phyloP scores from a whole-genome alignment of 1,140 invertebrate genomes.

The Dinothrombium tinctorium region DNA sequence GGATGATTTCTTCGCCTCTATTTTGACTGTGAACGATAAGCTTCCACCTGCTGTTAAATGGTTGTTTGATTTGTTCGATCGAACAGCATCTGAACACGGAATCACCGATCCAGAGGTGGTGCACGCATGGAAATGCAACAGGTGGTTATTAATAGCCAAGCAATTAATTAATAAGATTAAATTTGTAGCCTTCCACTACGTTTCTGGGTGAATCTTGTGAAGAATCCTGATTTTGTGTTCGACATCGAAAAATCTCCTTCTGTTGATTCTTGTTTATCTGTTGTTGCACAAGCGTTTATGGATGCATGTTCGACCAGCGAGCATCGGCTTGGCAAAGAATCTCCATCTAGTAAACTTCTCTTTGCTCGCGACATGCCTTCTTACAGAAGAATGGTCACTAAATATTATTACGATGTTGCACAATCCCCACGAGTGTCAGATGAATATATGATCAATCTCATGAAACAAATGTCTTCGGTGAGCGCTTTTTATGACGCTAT shows the following conservation, averaged over 20 bases:
- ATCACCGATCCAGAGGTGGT: constrained; percentile 67
- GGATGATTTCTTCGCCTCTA: constrained; percentile 73
- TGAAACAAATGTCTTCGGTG: constrained; percentile 30
- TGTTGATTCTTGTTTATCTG: constrained; percentile 70
- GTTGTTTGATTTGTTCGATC: constrained; percentile 80
- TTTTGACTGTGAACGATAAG: constrained; percentile 32
- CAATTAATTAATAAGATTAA: background rate
- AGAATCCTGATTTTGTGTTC: constrained; percentile 89
- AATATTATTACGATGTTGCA: constrained; percentile 59
- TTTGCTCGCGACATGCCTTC: constrained; percentile 83
- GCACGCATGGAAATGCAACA: constrained; percentile 84
- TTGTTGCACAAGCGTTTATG: constrained; percentile 89
- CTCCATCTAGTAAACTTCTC: constrained; percentile 74
- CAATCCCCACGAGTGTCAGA: constrained; percentile 56
- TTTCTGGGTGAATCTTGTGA: constrained; percentile 95
- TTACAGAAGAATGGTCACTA: constrained; percentile 53
- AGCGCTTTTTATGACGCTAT: too few relatives aligned
- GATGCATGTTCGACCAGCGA: constrained; percentile 30
- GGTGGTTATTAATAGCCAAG: constrained; percentile 5
- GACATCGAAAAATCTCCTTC: constrained; percentile 79
- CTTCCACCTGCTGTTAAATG: constrained; percentile 59
- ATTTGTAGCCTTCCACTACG: constrained; percentile 31
- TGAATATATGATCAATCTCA: constrained; percentile 88
- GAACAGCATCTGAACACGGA: constrained; percentile 54
- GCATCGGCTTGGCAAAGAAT: constrained; percentile 20